These are phyloP conservation scores for Platichthys flesus DNA, from an alignment of 2,113 vertebrate species.

Conservation along the genomic window DNA sequence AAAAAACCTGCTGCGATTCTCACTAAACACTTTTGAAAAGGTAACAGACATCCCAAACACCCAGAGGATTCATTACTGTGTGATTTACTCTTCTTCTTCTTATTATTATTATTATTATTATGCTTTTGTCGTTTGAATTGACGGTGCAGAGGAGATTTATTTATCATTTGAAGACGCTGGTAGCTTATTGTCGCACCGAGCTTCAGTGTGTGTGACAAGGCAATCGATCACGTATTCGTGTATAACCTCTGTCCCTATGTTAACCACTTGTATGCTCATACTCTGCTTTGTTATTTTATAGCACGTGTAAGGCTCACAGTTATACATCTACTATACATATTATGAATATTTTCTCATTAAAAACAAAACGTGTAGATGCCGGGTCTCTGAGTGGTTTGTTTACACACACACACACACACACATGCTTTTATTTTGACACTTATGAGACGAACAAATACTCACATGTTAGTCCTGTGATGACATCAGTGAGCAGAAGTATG, in stretches of 20 bases:
- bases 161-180: conserved; percentile 67
- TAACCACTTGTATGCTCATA: conserved; percentile 92
- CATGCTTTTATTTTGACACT: no score
- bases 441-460: no score
- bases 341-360: conserved; percentile 99
- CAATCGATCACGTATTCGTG: conserved; percentile 22
- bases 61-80: conserved; percentile 40
- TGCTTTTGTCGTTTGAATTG: conserved; percentile 69
- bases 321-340: conserved; percentile 83
- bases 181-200: conserved; percentile 37
- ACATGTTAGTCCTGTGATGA: no score
- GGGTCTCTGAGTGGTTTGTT: conserved; percentile 41
- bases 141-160: conserved; percentile 67
- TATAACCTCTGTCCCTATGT: conserved; percentile 84
- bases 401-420: no score
- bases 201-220: conserved; percentile 50
- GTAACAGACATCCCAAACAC: conserved; percentile 25
- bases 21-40: conserved; percentile 16
- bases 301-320: conserved; percentile 90
- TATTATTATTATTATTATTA: conserved; percentile 46
- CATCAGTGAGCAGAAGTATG: no score
- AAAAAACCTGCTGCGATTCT: conserved; percentile 5
- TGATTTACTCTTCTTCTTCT: conserved; percentile 46
- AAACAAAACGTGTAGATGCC: conserved; percentile 78
- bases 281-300: conserved; percentile 90